A percentile compares a stretch with the other conserved stretches of the same genome.
Conservation (phyloP, 2,888 invertebrate species). For the Callosobruchus maculatus region DNA sequence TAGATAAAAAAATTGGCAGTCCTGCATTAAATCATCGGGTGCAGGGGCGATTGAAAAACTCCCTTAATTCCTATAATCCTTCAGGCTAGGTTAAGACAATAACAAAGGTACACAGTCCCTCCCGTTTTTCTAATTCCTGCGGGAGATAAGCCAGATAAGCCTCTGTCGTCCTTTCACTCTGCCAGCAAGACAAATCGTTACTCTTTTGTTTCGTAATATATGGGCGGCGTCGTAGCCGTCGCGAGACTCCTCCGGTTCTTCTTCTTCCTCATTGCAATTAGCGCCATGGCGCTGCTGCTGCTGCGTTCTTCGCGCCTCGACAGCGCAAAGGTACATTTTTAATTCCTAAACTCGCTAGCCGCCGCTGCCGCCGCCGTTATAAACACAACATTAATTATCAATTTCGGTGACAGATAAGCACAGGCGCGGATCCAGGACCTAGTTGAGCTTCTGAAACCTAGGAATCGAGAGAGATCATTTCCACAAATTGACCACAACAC, state of each 20-base stretch:
- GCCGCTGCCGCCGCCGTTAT: slow-evolving; percentile 39
- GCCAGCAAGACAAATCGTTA: slow-evolving; percentile 1
- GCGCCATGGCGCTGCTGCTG: slow-evolving; percentile 27
- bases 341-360: slow-evolving; percentile 44
- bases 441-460: no score
- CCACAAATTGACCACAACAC: no score
- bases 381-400: slow-evolving; percentile 53
- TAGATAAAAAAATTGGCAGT: no score
- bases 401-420: slow-evolving; percentile 44
- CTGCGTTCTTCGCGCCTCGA: slow-evolving; percentile 41
- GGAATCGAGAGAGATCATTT: no score
- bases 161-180: slow-evolving; percentile 1
- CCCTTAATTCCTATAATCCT: not conserved
- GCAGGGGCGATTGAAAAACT: not conserved
- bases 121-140: not conserved
- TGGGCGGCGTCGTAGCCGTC: not conserved
- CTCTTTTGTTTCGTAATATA: not conserved
- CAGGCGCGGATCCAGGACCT: slow-evolving; percentile 8
- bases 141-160: not conserved
- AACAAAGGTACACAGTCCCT: slow-evolving; percentile 2
- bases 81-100: not conserved
- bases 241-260: no score
- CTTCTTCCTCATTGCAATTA: slow-evolving; percentile 17
- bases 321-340: slow-evolving; percentile 49
- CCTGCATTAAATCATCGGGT: not conserved